A percentile compares a stretch with the other conserved stretches of the same genome.
phyloP scores from a whole-genome alignment of 2,888 invertebrate genomes.

The Drosophila histrio region DNA sequence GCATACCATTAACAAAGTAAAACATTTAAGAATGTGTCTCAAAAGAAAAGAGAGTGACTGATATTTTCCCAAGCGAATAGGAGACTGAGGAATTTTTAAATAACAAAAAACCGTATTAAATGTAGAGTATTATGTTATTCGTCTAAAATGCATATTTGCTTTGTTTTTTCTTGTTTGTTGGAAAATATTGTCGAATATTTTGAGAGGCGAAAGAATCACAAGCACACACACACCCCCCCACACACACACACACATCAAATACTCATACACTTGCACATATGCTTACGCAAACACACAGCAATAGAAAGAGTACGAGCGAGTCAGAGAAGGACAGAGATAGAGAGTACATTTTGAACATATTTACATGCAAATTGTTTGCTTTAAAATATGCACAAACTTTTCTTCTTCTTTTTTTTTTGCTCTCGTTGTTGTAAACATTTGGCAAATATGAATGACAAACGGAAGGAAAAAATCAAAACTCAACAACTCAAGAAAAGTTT shows the following conservation, averaged over 20 bases:
- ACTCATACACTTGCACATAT: conserved; percentile 33
- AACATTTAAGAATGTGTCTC: no score
- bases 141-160: conserved; percentile 40
- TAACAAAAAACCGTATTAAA: background rate
- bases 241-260: conserved; percentile 18
- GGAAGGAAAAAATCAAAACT: conserved; percentile 47
- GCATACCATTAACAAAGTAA: no score
- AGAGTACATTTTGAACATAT: conserved; percentile 58
- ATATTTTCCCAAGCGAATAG: no score
- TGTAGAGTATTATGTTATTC: conserved; percentile 26
- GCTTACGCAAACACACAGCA: conserved; percentile 32
- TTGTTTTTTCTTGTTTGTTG: conserved; percentile 62
- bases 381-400: conserved; percentile 76
- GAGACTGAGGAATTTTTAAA: no score
- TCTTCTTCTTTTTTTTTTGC: conserved; percentile 17
- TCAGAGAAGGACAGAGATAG: background rate
- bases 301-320: background rate
- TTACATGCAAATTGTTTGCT: conserved; percentile 75
- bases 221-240: conserved; percentile 39
- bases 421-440: conserved; percentile 16
- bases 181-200: conserved; percentile 79
- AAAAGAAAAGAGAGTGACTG: no score
- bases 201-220: conserved; percentile 58
- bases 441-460: conserved; percentile 35
- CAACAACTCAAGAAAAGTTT: conserved; percentile 36